Conservation (phyloP, 2,888 invertebrate genomes). For the Thera obeliscata region DNA sequence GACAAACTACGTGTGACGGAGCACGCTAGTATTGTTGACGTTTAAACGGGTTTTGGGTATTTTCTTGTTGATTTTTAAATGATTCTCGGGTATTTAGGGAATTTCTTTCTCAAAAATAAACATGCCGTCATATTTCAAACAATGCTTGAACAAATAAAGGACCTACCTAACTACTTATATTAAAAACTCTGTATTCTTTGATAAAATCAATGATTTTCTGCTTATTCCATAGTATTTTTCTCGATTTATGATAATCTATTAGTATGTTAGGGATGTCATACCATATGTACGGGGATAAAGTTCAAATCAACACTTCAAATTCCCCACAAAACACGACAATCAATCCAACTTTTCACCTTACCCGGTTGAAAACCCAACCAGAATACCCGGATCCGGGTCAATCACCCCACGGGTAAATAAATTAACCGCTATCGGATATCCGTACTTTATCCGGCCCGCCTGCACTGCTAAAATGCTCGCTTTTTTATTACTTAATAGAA, state of each 20-base stretch:
- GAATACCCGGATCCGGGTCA: constrained; percentile 71
- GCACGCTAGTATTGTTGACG: constrained; percentile 16
- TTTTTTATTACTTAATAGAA: constrained; percentile 15
- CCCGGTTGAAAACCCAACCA: constrained; percentile 48
- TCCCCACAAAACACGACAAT: constrained; percentile 9
- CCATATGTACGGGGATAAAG: neutral
- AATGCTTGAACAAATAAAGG: too few species aligned
- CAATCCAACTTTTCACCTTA: constrained; percentile 37
- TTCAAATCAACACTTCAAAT: neutral
- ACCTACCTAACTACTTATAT: too few species aligned
- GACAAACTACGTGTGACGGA: constrained; percentile 16
- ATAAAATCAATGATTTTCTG: too few species aligned
- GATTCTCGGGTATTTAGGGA: neutral
- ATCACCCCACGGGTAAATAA: constrained; percentile 69
- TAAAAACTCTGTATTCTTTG: too few species aligned
- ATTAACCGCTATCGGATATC: constrained; percentile 76
- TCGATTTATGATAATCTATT: too few species aligned
- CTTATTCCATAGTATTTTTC: too few species aligned
- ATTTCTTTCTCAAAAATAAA: neutral
- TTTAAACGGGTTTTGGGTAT: constrained; percentile 16
- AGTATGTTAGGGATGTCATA: too few species aligned
- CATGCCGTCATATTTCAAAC: too few species aligned
- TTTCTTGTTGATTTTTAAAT: constrained; percentile 17
- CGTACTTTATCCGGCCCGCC: constrained; percentile 44
- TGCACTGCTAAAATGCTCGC: constrained; percentile 18